Evolutionary conservation across 2,113 vertebrate species (phyloP).

Genomic region (zebrafish (Danio rerio)): GRCz12tu NC_133179.1:35278001-35278500

Average conservation of each 20-base stretch:
- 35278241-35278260: neutral
- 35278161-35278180: neutral
- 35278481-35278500: neutral
- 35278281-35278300: neutral
- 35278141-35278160: neutral
- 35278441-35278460: neutral
- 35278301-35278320: neutral
- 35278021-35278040: neutral
- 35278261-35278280: neutral
- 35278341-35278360: neutral
- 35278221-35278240: neutral
- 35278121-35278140: neutral
- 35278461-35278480: constrained; percentile 7
- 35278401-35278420: constrained; percentile 9
- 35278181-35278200: neutral
- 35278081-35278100: constrained; percentile 1
- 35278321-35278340: neutral
- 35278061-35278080: neutral
- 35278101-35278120: neutral
- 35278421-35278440: neutral
- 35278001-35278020: neutral
- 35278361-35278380: neutral
- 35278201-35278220: neutral
- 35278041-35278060: neutral
- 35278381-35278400: neutral